These are phyloP conservation scores for Thunnus maccoyii DNA, from an alignment of 2,113 vertebrate species.

Conservation along the genomic window DNA sequence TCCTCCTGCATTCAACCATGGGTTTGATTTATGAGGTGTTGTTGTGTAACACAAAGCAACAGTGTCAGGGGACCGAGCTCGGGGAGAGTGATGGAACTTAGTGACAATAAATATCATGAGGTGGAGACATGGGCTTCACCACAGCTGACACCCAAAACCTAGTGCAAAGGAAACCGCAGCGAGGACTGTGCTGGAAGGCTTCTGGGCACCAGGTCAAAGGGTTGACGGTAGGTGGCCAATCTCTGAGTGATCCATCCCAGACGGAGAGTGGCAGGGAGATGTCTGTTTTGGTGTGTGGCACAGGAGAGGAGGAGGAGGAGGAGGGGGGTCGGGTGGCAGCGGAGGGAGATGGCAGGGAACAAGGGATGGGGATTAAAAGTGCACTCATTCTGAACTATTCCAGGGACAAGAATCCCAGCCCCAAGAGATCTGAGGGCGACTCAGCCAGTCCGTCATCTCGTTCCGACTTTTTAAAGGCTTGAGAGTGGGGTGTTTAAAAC, in stretches of 20 bases:
- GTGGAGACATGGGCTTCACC: constrained; percentile 66
- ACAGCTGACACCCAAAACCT: constrained; percentile 44
- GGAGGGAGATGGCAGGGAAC: constrained; percentile 71
- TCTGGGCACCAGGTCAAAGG: constrained; percentile 23
- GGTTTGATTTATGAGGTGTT: constrained; percentile 67
- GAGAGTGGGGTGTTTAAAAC: constrained; percentile 71
- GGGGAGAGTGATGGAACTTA: constrained; percentile 44
- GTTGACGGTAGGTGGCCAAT: constrained; percentile 52
- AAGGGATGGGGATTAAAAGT: constrained; percentile 84
- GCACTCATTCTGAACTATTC: constrained; percentile 87
- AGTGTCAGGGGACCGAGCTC: constrained; percentile 22
- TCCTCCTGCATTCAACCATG: constrained; percentile 17
- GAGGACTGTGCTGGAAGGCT: constrained; percentile 24
- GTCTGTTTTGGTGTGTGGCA: constrained; percentile 47
- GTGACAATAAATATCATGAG: constrained; percentile 60
- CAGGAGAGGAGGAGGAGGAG: constrained; percentile 9
- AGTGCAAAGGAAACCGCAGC: background rate
- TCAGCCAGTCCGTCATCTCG: constrained; percentile 72
- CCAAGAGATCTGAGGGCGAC: constrained; percentile 68
- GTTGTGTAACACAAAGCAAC: constrained; percentile 41
- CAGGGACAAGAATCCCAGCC: constrained; percentile 82
- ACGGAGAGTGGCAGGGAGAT: constrained; percentile 26
- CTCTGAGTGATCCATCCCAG: constrained; percentile 41
- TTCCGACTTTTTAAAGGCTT: constrained; percentile 76
- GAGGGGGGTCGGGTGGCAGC: constrained; percentile 12